Base-by-base conservation (phyloP, 2,888 invertebrate genomes). In the Esperia sulphurella region DNA sequence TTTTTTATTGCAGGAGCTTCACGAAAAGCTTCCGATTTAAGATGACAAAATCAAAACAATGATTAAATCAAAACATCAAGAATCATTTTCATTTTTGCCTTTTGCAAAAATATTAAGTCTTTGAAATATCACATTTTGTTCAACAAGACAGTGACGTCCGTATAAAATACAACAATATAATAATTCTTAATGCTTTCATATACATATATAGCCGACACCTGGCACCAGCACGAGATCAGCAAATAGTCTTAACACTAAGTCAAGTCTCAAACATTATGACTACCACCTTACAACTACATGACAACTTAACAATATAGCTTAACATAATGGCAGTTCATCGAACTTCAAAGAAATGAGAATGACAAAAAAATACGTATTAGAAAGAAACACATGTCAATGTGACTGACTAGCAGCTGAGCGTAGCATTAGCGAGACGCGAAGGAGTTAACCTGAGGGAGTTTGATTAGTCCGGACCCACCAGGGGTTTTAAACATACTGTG, bases 141-240 rank as follows among this genome's bases (percentile, higher is more conserved):
- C 79, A 62, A 82, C 73, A 71, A 77, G 87, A 87, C 88, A 86
- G 86, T 87, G 87, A 88, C 85, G 86, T 87, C 88, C 85, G 55
- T 85, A 80, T 82, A 83, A 82, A 83, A 81, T 35, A 35, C 35
- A 35, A 35, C 35, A 35, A 81, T 72, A 75, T 80, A 86, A 87
- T 85, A 83, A 88, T 88, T 89, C 89, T 89, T 88, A 79, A 89
- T 89, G 89, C 82, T 88, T 87, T 83, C 85, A 87, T 79, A n/a
- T n/a, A n/a, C n/a, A n/a, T n/a, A n/a, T n/a, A 79, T 69, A 73
- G 81, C 85, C 85, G 74, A 60, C 70, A 70, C 71, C 77, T 77
- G 84, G 83, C 83, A 79, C 75, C 75, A 75, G 79, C 81, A 76
- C 83, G 89, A 89, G 89, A 89, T 89, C 89, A 87, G 81, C 83